Evolutionary conservation across 2,797 vertebrate species (phyloP), one percentile per base, ranked within the genome.

Genomic region (Streptopelia turtur): DNA sequence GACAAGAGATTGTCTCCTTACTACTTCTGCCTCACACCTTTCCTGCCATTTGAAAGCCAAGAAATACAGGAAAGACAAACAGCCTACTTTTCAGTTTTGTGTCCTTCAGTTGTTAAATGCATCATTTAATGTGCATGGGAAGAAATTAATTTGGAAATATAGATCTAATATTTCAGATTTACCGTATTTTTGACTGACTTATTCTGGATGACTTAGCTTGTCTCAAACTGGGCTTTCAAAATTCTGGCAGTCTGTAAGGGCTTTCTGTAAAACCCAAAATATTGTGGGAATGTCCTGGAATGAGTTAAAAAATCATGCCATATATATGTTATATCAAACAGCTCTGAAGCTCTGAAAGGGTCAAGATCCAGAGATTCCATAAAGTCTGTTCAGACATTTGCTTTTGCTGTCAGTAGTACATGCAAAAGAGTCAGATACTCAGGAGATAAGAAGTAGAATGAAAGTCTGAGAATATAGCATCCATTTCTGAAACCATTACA

Each of bases 401-500:
- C n/a, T 91, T 81, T 66, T 87, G 50, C 63, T 72, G 45, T 91
- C 76, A 55, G 65, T 79, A 77, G 64, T 74, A 82, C 80, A 90
- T 74, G 77, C 74, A 84, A 94, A 90, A 63, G n/a, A 90, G 80
- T 41, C 35, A 56, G 93, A 79, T 86, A 66, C 91, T 90, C 23
- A 33, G 74, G 90, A 87, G 85, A 90, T 53, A 74, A 89, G 72
- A 93, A 93, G 74, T 20, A 71, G 80, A 90, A 93, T 76, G 74
- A 93, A 94, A 95, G 95, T 87, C 83, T 64, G 76, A 96, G 91
- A 87, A 96, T 95, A 95, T 14, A 93, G 89, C 82, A 94, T 71
- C 84, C 57, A 11, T 93, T 96, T 91, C 87, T 86, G 89, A 95
- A 95, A 95, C 90, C 22, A 30, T 78, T 90, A 90, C 87, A 83